Base-by-base conservation (phyloP, 2,888 invertebrate genomes). In the Pristionchus exspectatus region DNA sequence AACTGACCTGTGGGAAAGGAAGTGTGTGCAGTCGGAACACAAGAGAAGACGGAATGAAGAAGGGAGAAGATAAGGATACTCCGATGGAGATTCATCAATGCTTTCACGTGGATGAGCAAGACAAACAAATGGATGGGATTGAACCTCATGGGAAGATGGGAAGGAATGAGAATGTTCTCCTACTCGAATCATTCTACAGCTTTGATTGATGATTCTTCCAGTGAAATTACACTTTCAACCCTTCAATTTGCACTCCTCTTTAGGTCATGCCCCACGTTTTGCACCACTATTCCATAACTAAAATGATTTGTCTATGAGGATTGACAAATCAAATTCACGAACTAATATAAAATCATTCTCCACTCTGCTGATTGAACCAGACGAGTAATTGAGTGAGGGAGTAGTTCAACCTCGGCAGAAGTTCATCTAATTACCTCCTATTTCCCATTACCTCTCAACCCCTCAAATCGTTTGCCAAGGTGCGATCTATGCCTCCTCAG, bases 401-500 rank as follows among this genome's bases (percentile, higher is more conserved):
- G 24, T 21, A 74, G 74, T 24, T 33, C 38, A 38, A 74, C 38
- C 74, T 74, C 74, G 33, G 24, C 33, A 72, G 33, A 30, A 72
- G 69, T 33, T 69, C 74, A 74, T 9, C 38, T 21, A 74, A 74
- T 74, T 74, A 38, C 38, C 74, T 74, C 5, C 5, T 24, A 74
- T 74, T 74, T 74, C 72, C 5, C 72, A 72, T 72, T 30, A 72
- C 74, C 74, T 74, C 74, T 38, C 9, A 27, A 18, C 69, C n/a
- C 27, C 30, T 74, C 74, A 74, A 74, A 38, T 38, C 38, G 74
- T 74, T 74, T 74, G 74, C 24, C 74, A 18, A 74, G 18, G 74
- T 74, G 74, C 33, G 74, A 69, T 44, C 74, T 18, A 38, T 74
- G 5, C 24, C 38, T 44, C 38, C 38, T 2, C 18, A 69, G 59